Evolutionary conservation across 2,113 vertebrate species (phyloP).

Genomic region (Phylloscopus trochilus): DNA sequence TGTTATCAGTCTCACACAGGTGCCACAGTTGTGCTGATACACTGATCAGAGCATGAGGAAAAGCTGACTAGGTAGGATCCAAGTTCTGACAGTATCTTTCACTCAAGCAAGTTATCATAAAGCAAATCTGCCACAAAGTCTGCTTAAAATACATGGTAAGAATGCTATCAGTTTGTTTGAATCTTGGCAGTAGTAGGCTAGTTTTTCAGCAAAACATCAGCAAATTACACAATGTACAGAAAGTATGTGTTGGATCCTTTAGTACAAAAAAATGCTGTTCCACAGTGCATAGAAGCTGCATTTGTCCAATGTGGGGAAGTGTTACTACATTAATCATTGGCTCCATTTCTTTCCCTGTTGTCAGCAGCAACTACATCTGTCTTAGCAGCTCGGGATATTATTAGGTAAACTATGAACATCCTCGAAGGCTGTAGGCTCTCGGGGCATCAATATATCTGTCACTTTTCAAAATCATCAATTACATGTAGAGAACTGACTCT

Average conservation of each 20-base stretch:
- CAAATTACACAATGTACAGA: background rate
- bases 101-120: background rate
- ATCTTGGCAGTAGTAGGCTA: background rate
- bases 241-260: background rate
- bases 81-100: background rate
- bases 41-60: background rate
- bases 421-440: conserved; percentile 2
- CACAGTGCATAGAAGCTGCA: background rate
- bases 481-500: background rate
- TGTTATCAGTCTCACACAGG: background rate
- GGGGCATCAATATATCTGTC: conserved; percentile 41
- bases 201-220: background rate
- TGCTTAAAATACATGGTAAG: background rate
- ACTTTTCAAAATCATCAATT: conserved; percentile 39
- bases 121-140: background rate
- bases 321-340: background rate
- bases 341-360: background rate
- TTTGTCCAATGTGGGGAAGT: background rate
- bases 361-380: conserved; percentile 24
- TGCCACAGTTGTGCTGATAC: background rate
- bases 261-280: background rate
- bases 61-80: background rate
- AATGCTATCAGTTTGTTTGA: background rate
- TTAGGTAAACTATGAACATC: conserved; percentile 43
- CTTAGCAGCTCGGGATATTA: conserved; percentile 30